phyloP scores from a whole-genome alignment of 2,797 vertebrate species.

The Malurus leucopterus region DNA sequence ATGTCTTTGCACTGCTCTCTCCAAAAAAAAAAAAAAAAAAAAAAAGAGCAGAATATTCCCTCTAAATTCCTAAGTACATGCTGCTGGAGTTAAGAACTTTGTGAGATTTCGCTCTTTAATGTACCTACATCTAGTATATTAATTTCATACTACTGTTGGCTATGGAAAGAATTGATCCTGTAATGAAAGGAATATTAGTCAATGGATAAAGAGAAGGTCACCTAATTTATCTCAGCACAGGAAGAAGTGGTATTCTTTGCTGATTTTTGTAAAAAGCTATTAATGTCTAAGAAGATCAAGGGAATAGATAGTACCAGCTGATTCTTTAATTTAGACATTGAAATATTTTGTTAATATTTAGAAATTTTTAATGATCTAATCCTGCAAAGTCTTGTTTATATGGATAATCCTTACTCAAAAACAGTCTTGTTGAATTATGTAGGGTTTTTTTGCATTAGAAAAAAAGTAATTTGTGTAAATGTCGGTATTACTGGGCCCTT shows the following conservation, averaged over 20 bases:
- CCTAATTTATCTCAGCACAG: not conserved
- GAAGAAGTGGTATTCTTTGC: not conserved
- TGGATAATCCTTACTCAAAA: not conserved
- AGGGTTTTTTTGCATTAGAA: not conserved
- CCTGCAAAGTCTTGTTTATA: not conserved
- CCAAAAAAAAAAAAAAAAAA: not conserved
- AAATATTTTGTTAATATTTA: conserved; percentile 30
- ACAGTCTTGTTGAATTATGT: not conserved
- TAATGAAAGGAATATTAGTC: conserved; percentile 11
- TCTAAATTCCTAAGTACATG: not conserved
- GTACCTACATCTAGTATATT: not conserved
- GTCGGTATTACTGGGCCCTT: not conserved
- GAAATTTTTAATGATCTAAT: not conserved
- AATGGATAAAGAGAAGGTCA: conserved; percentile 13
- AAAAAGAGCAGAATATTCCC: not conserved
- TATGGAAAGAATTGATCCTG: not conserved
- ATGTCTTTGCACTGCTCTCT: not conserved
- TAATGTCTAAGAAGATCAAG: not conserved
- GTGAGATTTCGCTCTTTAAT: not conserved
- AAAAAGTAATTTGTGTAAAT: not conserved
- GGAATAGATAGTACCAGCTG: not conserved
- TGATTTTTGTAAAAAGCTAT: conserved; percentile 2
- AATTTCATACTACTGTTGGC: not conserved
- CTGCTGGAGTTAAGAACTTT: not conserved
- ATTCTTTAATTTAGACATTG: conserved; percentile 1